Conservation (phyloP, 2,888 invertebrate species). For the Sepioteuthis lessoniana region DNA sequence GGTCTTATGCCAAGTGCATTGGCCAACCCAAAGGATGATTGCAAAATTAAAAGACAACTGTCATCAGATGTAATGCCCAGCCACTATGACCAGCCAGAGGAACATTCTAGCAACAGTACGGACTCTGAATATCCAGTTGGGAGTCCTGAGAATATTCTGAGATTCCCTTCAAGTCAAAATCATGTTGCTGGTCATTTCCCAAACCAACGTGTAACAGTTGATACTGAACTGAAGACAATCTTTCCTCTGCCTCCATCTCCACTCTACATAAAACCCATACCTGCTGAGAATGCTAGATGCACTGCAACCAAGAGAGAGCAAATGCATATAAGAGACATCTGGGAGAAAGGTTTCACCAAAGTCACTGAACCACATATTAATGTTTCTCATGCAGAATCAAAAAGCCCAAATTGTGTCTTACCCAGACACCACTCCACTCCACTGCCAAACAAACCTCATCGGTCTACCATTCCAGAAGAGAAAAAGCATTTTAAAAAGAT, state of each 20-base stretch:
- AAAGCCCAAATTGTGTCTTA: neutral
- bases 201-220: neutral
- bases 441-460: neutral
- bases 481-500: neutral
- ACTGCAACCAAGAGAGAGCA: neutral
- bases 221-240: neutral
- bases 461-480: neutral
- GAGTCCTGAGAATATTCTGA: neutral
- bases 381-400: neutral
- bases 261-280: neutral
- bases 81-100: neutral
- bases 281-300: neutral
- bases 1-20: neutral
- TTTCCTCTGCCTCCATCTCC: constrained; percentile 39
- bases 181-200: neutral
- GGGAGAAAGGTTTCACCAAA: neutral
- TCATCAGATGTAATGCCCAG: neutral
- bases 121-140: constrained; percentile 17
- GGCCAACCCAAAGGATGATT: neutral
- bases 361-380: neutral
- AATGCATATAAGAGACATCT: neutral
- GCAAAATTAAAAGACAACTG: neutral
- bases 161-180: neutral
- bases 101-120: neutral
- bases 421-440: neutral